These are phyloP conservation scores for Laothoe populi DNA, from an alignment of 2,888 invertebrate species.

Conservation along the genomic window DNA sequence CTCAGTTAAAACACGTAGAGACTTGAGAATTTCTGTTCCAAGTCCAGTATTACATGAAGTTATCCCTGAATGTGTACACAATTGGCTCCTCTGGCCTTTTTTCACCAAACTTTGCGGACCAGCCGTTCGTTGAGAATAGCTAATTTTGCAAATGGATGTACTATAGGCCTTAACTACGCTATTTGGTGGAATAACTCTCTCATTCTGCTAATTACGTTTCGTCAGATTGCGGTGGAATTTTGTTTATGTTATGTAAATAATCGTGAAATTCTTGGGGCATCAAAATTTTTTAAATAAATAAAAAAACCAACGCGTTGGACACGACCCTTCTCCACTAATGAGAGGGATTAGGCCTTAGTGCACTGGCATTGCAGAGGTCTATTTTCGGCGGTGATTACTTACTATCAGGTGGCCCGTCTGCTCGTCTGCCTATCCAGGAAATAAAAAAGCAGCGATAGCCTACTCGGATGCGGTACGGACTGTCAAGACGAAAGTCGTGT, in stretches of 20 bases:
- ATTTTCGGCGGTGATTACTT: no score
- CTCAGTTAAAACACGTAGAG: slow-evolving; percentile 17
- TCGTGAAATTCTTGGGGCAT: no score
- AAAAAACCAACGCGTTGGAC: no score
- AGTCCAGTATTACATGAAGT: slow-evolving; percentile 35
- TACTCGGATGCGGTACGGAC: no score
- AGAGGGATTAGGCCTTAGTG: no score
- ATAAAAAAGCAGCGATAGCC: no score
- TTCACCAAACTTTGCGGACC: slow-evolving; percentile 32
- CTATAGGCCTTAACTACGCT: slow-evolving; percentile 27
- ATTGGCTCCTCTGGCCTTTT: slow-evolving; percentile 26
- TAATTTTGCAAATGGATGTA: slow-evolving; percentile 31
- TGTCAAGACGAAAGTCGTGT: no score
- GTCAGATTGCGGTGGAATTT: background rate
- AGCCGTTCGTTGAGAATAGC: slow-evolving; percentile 34
- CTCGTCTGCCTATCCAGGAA: no score
- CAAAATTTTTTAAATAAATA: no score
- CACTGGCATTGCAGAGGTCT: no score
- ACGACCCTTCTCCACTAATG: no score
- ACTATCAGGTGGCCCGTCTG: no score
- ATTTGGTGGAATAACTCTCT: slow-evolving; percentile 27
- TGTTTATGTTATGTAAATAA: background rate
- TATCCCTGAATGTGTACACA: slow-evolving; percentile 31
- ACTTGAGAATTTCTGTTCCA: slow-evolving; percentile 32
- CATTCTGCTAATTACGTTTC: slow-evolving; percentile 30